Percentiles rank a stretch among this genome's conserved stretches.
Conservation (phyloP, 2,888 invertebrate genomes). For the Eupithecia centaureata region DNA sequence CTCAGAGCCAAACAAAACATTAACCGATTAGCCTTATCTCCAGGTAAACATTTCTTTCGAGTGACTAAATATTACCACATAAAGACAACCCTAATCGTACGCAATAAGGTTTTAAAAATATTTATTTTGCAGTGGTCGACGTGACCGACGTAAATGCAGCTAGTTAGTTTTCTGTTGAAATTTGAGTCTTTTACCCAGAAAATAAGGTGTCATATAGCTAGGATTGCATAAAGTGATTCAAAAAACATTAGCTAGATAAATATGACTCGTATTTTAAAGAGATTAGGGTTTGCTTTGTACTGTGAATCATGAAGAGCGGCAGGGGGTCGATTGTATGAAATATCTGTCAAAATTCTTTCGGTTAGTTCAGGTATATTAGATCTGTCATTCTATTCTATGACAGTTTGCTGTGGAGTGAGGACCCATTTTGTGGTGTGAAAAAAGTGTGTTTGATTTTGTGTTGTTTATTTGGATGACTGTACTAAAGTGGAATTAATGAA, state of each 20-base stretch:
- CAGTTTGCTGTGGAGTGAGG: conserved; percentile 58
- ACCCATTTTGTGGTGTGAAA: conserved; percentile 49
- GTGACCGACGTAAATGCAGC: conserved; percentile 24
- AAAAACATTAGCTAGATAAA: conserved; percentile 10
- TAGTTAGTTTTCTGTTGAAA: conserved; percentile 26
- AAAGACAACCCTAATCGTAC: conserved; percentile 36
- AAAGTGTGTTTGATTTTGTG: conserved; percentile 8
- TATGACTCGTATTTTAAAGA: background rate
- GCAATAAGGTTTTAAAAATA: conserved; percentile 41
- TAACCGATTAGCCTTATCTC: conserved; percentile 77
- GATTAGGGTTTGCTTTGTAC: background rate
- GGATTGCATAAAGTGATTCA: conserved; percentile 36
- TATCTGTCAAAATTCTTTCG: conserved; percentile 76
- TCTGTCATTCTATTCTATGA: conserved; percentile 64
- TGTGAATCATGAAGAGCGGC: conserved; percentile 48
- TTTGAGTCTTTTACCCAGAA: conserved; percentile 24
- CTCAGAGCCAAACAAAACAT: conserved; percentile 70
- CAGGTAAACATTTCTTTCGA: conserved; percentile 72
- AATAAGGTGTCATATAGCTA: conserved; percentile 3
- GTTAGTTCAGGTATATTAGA: conserved; percentile 66
- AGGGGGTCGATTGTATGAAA: conserved; percentile 75
- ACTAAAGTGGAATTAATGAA: conserved; percentile 7
- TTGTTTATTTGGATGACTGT: conserved; percentile 2
- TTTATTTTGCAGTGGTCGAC: conserved; percentile 37
- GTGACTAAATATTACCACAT: conserved; percentile 61